phyloP scores from a whole-genome alignment of 2,888 invertebrate genomes.

The Tetragonisca angustula region DNA sequence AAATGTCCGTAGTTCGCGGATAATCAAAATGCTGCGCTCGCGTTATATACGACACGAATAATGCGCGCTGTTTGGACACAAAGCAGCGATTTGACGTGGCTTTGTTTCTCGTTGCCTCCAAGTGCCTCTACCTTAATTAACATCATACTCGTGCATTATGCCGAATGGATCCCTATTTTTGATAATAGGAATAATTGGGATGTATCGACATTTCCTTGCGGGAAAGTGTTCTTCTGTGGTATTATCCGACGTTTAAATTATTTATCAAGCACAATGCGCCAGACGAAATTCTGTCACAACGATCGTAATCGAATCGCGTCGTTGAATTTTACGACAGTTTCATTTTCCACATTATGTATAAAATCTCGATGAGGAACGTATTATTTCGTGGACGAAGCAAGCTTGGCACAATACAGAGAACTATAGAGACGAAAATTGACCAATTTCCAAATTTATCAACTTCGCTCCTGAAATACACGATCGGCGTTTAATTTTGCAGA shows the following conservation, averaged over 20 bases:
- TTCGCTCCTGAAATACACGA: too few species aligned
- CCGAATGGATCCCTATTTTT: not conserved
- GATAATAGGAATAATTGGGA: not conserved
- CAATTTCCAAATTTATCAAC: too few species aligned
- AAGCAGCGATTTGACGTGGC: slow-evolving; percentile 18
- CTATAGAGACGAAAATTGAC: too few species aligned
- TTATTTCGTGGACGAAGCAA: too few species aligned
- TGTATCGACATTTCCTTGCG: not conserved
- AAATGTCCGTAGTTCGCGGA: not conserved
- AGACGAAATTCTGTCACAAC: too few species aligned
- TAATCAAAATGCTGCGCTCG: not conserved
- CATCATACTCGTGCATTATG: not conserved
- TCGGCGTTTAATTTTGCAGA: too few species aligned
- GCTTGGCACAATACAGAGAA: too few species aligned
- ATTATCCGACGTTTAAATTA: not conserved
- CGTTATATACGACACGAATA: not conserved
- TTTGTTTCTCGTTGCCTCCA: not conserved
- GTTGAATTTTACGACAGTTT: not conserved
- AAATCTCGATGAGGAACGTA: too few species aligned
- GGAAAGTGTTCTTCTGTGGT: not conserved
- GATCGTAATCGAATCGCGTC: not conserved
- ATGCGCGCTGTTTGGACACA: not conserved
- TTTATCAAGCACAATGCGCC: not conserved
- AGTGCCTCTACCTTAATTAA: not conserved
- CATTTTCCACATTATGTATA: too few species aligned